Conservation (phyloP, 2,113 vertebrate genomes). For the Hippocampus zosterae region DNA sequence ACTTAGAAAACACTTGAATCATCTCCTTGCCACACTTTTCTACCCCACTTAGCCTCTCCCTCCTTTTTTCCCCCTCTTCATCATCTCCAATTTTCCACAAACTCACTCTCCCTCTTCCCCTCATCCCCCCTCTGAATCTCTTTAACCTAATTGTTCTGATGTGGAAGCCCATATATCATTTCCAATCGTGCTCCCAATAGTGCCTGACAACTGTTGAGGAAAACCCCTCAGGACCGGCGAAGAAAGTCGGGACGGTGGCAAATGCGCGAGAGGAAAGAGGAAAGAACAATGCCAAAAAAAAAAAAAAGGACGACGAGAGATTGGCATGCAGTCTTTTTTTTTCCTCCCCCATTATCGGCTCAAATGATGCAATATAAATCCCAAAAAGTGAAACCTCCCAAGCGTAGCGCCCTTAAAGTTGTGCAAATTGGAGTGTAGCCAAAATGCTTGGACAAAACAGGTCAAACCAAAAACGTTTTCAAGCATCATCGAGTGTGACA, state of each 20-base stretch:
- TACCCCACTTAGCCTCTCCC: background rate
- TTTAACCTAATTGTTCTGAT: conserved; percentile 50
- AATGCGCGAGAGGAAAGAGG: background rate
- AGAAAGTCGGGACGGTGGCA: conserved; percentile 7
- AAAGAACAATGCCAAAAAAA: conserved; percentile 11
- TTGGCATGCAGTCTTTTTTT: background rate
- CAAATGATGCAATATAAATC: background rate
- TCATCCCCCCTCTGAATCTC: conserved; percentile 31
- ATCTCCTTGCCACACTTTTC: conserved; percentile 13
- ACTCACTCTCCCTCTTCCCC: background rate
- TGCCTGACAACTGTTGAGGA: conserved; percentile 55
- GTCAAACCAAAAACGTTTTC: too few relatives aligned
- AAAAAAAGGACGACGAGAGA: background rate
- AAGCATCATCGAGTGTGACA: too few relatives aligned
- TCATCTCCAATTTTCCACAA: conserved; percentile 2
- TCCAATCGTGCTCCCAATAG: conserved; percentile 44
- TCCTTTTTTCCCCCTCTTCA: background rate
- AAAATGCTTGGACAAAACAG: too few relatives aligned
- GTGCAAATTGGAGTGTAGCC: too few relatives aligned
- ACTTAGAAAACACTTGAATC: conserved; percentile 26
- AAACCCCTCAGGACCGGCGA: conserved; percentile 35
- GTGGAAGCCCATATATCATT: conserved; percentile 60
- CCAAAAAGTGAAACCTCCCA: background rate
- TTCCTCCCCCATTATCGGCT: background rate
- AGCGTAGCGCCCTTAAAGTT: too few relatives aligned